Conservation (phyloP, 1,140 invertebrate species). For the Colletes latitarsis region DNA sequence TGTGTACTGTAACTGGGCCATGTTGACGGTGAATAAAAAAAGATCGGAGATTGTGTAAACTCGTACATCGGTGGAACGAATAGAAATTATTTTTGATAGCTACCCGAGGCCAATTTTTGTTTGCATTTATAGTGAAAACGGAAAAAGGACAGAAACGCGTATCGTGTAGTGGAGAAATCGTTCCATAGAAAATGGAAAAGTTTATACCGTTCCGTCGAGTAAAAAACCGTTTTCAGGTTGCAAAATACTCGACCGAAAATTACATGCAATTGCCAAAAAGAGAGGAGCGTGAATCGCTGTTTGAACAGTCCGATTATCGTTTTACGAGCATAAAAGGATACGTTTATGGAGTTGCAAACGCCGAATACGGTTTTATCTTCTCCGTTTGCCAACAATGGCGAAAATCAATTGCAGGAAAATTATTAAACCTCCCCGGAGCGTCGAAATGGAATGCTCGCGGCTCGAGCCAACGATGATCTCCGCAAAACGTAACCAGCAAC, state of each 20-base stretch:
- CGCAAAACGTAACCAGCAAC: not conserved
- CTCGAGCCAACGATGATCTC: not conserved
- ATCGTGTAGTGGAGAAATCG: not conserved
- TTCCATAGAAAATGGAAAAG: not conserved
- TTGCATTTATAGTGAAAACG: not conserved
- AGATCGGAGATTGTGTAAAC: no score
- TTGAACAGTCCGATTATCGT: constrained; percentile 23
- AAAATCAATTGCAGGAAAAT: constrained; percentile 3
- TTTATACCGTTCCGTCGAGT: not conserved
- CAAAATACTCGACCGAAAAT: not conserved
- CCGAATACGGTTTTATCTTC: constrained; percentile 1
- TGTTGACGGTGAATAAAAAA: no score
- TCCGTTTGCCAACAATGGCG: not conserved
- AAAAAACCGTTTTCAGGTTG: not conserved
- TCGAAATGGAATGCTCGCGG: not conserved
- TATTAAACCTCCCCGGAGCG: not conserved
- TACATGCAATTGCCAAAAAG: no score
- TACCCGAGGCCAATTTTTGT: not conserved
- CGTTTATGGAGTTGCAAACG: not conserved
- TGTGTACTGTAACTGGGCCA: no score
- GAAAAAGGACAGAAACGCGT: not conserved
- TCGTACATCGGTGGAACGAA: no score
- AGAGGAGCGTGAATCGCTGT: not conserved
- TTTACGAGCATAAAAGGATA: not conserved
- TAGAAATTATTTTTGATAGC: not conserved